Evolutionary conservation across 2,888 invertebrate genomes (phyloP).

Genomic region (Lutraria lutraria): DNA sequence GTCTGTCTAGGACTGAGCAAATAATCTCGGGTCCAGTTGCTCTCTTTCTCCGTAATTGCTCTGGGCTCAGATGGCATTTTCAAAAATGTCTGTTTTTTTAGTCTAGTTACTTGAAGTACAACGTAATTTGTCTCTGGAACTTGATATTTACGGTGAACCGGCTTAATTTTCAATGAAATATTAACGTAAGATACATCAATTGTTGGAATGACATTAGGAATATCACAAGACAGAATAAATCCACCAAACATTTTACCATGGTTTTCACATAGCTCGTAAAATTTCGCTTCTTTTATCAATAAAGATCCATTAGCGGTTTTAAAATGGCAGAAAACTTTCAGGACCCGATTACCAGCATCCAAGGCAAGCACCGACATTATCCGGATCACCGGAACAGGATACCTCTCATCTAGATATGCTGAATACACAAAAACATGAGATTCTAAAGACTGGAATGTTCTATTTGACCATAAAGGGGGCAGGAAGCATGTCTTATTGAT

Average conservation of each 20-base stretch:
- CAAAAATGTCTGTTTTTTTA: not conserved
- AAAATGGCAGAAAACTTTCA: slow-evolving; percentile 74
- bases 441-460: slow-evolving; percentile 71
- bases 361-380: slow-evolving; percentile 74
- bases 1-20: slow-evolving; percentile 16
- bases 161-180: slow-evolving; percentile 53
- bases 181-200: slow-evolving; percentile 64
- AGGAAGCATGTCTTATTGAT: slow-evolving; percentile 55
- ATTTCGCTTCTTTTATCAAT: slow-evolving; percentile 48
- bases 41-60: not conserved
- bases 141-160: slow-evolving; percentile 26
- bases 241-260: slow-evolving; percentile 81
- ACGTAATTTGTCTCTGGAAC: slow-evolving; percentile 39
- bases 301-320: slow-evolving; percentile 22
- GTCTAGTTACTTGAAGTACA: slow-evolving; percentile 56
- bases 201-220: slow-evolving; percentile 61
- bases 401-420: slow-evolving; percentile 82
- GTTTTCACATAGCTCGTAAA: slow-evolving; percentile 84
- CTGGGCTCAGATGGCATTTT: not conserved
- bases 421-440: slow-evolving; percentile 77
- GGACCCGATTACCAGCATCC: slow-evolving; percentile 58
- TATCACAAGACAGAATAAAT: slow-evolving; percentile 78
- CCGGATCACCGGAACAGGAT: slow-evolving; percentile 65
- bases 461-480: slow-evolving; percentile 58
- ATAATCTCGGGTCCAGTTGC: not conserved